These are phyloP conservation scores for Tinamus major DNA, from an alignment of 2,797 vertebrate genomes.

Conservation along the genomic window DNA sequence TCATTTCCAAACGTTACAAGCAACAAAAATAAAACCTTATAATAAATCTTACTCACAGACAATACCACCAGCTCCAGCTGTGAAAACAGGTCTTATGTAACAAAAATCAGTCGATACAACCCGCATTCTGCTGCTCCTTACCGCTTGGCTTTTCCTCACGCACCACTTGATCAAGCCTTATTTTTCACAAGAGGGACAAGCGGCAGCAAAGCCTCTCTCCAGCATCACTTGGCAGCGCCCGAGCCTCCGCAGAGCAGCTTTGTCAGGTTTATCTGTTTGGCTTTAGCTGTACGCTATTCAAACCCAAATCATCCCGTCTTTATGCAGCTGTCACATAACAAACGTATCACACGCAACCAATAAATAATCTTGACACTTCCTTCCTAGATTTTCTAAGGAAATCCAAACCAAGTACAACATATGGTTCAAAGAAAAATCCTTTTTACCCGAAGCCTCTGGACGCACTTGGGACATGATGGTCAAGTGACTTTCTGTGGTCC, in stretches of 20 bases:
- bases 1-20: neutral
- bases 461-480: neutral
- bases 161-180: neutral
- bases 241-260: neutral
- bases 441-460: neutral
- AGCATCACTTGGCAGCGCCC: neutral
- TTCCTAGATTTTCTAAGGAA: neutral
- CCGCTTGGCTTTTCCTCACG: neutral
- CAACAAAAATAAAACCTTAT: neutral
- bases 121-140: neutral
- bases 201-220: neutral
- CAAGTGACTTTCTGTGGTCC: neutral
- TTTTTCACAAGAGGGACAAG: neutral
- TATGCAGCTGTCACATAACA: neutral
- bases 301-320: neutral
- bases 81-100: neutral
- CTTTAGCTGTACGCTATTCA: neutral
- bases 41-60: neutral
- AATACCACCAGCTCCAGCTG: neutral
- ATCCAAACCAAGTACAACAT: neutral
- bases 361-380: neutral
- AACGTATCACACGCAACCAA: neutral
- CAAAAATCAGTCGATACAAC: neutral
- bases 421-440: neutral
- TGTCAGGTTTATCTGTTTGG: neutral